Evolutionary conservation across 92 coral and sea anemone species (phyloP), one percentile per base, ranked within the genome.

Genomic region (Nematostella vectensis): DNA sequence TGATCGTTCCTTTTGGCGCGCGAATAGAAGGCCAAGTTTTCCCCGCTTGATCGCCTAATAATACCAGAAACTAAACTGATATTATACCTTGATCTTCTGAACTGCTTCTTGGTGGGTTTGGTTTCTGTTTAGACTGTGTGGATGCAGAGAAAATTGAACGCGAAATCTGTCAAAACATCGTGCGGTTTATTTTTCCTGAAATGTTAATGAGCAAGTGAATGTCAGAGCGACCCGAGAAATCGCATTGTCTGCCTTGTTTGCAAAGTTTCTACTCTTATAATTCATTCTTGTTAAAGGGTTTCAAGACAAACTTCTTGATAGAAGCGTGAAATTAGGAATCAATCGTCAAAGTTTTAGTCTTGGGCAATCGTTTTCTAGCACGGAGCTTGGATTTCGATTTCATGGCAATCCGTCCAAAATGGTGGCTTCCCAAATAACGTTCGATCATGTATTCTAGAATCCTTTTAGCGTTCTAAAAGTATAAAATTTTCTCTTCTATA

Each of bases 151-250:
- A 71, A 61, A 68, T 59, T 59, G 68, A 83, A 57, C 58, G 69
- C 63, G 80, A 85, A 61, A 81, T 61, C 83, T 85, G 95, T 85
- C 95, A 85, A 85, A 85, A 85, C 88, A 85, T 80, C 75, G 80
- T 85, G 95, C 83, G 95, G 95, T 85, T 85, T 85, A 85, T 85
- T 85, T 85, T 85, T 80, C 77, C 95, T 85, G 50, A 85, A 85
- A 85, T 85, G 95, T 85, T 85, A 85, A 85, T 85, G 95, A 85
- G 95, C 64, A 42, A 74, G 71, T 42, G 42, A 30, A 61, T 74
- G 61, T 76, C 75, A 83, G 68, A 86, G 75, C 79, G 75, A 72
- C 80, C 65, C 77, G 70, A 69, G 68, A 85, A 80, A 66, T 74
- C 74, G 83, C 79, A 67, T 67, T 65, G 71, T 76, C 70, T 55